Conservation (phyloP, 2,113 vertebrate species). For the Erpornis zantholeuca region DNA sequence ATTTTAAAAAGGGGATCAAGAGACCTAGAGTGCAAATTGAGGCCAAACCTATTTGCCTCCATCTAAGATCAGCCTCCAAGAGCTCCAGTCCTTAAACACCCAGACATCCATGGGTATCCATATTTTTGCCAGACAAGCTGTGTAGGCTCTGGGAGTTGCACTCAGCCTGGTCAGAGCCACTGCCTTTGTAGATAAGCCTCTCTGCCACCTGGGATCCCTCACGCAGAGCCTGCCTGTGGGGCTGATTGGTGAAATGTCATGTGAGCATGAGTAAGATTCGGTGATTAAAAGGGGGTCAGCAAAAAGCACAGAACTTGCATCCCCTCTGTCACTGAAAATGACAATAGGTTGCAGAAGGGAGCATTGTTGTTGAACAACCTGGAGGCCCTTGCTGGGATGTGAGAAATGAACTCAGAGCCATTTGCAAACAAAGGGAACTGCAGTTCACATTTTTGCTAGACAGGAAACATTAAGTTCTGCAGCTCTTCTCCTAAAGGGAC, state of each 20-base stretch:
- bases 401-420: not conserved
- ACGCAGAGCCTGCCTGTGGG: not conserved
- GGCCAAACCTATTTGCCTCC: rapidly evolving
- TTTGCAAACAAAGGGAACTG: not conserved
- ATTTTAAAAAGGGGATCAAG: not conserved
- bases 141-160: not conserved
- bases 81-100: not conserved
- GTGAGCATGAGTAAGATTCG: not conserved
- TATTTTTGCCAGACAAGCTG: not conserved
- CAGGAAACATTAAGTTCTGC: not conserved
- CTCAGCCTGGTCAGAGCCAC: not conserved
- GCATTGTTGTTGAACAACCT: not conserved
- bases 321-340: not conserved
- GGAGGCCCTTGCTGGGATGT: not conserved
- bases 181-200: not conserved
- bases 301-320: not conserved
- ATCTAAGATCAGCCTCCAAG: not conserved
- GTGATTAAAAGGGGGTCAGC: not conserved
- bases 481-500: not conserved
- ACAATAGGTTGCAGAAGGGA: not conserved
- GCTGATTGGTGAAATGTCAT: not conserved
- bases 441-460: not conserved
- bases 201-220: not conserved
- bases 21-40: not conserved
- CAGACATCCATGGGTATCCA: not conserved